phyloP scores from a whole-genome alignment of 2,797 vertebrate species.

The Anguilla megastoma region DNA sequence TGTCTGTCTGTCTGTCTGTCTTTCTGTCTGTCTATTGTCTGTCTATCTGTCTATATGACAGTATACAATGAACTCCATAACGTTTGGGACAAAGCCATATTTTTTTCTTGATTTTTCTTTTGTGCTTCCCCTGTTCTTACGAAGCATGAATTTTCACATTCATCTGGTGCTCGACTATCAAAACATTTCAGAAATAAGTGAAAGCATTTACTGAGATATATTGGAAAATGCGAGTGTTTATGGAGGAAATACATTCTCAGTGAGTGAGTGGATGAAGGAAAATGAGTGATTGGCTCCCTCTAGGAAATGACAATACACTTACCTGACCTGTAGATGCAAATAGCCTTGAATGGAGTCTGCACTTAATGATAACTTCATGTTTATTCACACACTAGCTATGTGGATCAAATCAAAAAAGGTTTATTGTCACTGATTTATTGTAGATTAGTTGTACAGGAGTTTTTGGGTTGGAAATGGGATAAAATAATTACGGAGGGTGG shows the following conservation, averaged over 20 bases:
- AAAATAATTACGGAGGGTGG: too few species aligned
- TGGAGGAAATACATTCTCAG: neutral
- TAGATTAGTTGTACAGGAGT: too few species aligned
- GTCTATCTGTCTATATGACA: too few species aligned
- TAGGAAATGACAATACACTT: neutral
- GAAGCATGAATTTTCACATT: neutral
- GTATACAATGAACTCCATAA: too few species aligned
- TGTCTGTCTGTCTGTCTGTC: too few species aligned
- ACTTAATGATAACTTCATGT: neutral
- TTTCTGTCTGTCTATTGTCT: too few species aligned
- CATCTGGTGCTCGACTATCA: neutral
- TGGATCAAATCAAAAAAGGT: neutral
- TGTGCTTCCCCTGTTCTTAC: too few species aligned
- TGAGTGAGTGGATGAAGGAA: neutral
- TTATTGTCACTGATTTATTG: neutral
- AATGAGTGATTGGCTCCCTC: neutral
- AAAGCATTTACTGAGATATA: neutral
- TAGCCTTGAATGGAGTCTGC: neutral
- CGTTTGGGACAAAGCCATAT: too few species aligned
- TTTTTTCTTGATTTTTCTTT: slow-evolving; percentile 43
- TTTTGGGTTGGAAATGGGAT: too few species aligned
- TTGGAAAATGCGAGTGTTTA: neutral
- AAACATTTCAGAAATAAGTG: neutral
- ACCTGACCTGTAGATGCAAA: neutral
- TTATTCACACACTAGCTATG: neutral